Base-by-base conservation (phyloP, 1,140 invertebrate genomes). In the Gonioctena quinquepunctata region DNA sequence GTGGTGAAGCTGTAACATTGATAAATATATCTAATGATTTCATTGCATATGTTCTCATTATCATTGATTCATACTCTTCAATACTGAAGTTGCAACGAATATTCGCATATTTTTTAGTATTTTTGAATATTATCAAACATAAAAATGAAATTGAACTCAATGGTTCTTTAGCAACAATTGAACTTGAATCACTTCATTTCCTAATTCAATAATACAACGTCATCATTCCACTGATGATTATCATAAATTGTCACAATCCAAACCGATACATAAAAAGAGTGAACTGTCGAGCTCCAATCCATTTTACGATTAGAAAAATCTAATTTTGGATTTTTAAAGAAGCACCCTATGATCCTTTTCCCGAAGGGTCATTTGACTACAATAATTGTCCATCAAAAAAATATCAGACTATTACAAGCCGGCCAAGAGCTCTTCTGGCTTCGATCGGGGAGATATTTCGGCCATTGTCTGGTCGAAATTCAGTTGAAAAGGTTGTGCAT, bases 341-440 rank as follows among this genome's bases (percentile, higher is more conserved):
- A 78, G 56, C 72, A 82, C 68, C 79, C 79, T 3, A 50, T 75
- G 7, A 68, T 81, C 8, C 59, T 83, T 19, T 77, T 78, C 13
- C 60, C 48, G 42, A 25, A 60, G 11, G 21, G 71, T 66, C 19
- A 59, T 49, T 60, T 80, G 2, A 68, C 77, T 11, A 19, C 52
- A 16, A 27, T 76, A 22, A 19, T 82, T 21, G 68, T 76, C n/a
- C 21, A 57, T 1, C 28, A 74, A 1, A 63, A 68, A 48, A 78
- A 82, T 69, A 8, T 27, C 2, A 54, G 33, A 6, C 54, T 64
- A 48, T 56, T 80, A 2, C 81, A 82, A 62, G 68, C 72, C 2
- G 74, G 78, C 52, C 72, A 13, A 54, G 71, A 33, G 5, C 60
- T 25, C 28, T 76, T 19, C 54, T 73, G 7, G 21, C 72, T 1